phyloP scores from a whole-genome alignment of 2,888 invertebrate species.

The Cataglyphis altisquamis region DNA sequence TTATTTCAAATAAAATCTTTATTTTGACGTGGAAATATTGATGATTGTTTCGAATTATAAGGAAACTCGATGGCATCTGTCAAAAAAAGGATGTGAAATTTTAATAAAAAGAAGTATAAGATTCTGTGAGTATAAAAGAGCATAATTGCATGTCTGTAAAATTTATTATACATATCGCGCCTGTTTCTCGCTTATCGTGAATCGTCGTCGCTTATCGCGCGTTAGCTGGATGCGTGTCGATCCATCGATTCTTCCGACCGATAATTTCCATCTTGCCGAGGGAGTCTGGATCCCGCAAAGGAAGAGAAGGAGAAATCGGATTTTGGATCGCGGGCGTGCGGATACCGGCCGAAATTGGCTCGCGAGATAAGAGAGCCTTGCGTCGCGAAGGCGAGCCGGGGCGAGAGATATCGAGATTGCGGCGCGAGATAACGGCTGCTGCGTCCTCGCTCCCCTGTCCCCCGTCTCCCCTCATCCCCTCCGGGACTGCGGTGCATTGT shows the following conservation, averaged over 20 bases:
- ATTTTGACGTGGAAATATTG: too few relatives aligned
- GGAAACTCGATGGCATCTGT: too few relatives aligned
- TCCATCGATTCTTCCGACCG: slow-evolving; percentile 44
- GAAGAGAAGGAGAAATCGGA: neutral
- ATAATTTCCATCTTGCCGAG: slow-evolving; percentile 51
- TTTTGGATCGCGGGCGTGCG: slow-evolving; percentile 46
- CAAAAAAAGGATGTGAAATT: too few relatives aligned
- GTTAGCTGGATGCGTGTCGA: slow-evolving; percentile 40
- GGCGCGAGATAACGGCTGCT: slow-evolving; percentile 74
- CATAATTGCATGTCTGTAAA: slow-evolving; percentile 5
- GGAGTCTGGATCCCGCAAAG: neutral
- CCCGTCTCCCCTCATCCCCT: slow-evolving; percentile 29
- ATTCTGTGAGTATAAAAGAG: neutral
- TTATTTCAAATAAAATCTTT: too few relatives aligned
- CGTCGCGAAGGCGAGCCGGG: slow-evolving; percentile 46
- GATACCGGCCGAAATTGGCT: slow-evolving; percentile 62
- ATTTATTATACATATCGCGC: neutral
- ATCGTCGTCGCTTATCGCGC: slow-evolving; percentile 37
- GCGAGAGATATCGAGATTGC: slow-evolving; percentile 57
- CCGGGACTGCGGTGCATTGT: slow-evolving; percentile 66
- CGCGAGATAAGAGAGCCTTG: slow-evolving; percentile 68
- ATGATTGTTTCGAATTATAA: too few relatives aligned
- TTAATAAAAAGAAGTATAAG: too few relatives aligned
- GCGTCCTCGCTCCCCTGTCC: slow-evolving; percentile 38
- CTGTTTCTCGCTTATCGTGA: slow-evolving; percentile 34